Evolutionary conservation across 2,113 vertebrate species (phyloP).

Genomic region (Lepus timidus): DNA sequence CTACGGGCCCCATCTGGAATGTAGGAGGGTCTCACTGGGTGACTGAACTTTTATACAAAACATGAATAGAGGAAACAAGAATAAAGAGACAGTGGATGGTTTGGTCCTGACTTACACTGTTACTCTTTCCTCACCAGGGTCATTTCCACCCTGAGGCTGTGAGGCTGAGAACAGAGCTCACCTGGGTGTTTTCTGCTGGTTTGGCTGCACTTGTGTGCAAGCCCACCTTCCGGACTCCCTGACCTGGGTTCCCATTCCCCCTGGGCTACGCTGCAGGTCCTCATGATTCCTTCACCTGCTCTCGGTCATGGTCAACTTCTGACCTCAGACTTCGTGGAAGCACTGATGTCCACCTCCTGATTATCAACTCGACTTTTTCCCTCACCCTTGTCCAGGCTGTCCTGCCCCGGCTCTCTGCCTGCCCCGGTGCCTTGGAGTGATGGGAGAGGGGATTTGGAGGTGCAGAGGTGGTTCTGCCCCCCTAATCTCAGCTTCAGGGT

Average conservation of each 20-base stretch:
- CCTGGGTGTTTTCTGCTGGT: not conserved
- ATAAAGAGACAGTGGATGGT: not conserved
- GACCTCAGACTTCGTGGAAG: not conserved
- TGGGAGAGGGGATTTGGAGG: not conserved
- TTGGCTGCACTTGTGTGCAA: not conserved
- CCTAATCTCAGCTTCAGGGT: not conserved
- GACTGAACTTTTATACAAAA: slow-evolving; percentile 35
- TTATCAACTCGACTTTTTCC: not conserved
- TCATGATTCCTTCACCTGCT: not conserved
- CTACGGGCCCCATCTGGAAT: not conserved
- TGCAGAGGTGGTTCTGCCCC: not conserved
- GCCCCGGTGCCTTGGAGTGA: not conserved
- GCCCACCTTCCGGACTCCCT: not conserved
- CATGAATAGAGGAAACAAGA: not conserved
- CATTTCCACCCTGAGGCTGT: not conserved
- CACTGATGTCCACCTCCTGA: not conserved
- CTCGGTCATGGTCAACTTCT: not conserved
- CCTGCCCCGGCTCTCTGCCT: not conserved
- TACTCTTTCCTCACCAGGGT: not conserved
- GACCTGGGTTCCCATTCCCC: no score
- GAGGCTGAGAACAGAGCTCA: not conserved
- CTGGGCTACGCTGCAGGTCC: no score
- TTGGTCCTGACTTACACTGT: not conserved
- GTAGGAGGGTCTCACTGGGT: slow-evolving; percentile 36
- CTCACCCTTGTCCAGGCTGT: not conserved